Conservation (phyloP, 2,888 invertebrate genomes). For the Coecobrya sp. region DNA sequence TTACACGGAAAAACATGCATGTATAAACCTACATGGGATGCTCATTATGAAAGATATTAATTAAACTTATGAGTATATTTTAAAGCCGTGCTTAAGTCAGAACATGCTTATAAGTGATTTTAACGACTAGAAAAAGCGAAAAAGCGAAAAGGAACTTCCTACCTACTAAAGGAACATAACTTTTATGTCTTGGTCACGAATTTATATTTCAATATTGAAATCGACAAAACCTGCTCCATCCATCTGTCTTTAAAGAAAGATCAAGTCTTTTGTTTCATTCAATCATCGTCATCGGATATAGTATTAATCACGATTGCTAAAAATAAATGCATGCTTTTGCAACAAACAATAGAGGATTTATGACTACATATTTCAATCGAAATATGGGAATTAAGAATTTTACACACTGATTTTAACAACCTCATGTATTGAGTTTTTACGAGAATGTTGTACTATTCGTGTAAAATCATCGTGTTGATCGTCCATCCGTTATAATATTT, state of each 20-base stretch:
- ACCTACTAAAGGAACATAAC: constrained; percentile 7
- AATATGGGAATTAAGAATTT: constrained; percentile 8
- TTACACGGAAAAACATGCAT: background rate
- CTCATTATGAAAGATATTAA: constrained; percentile 64
- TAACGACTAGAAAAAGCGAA: background rate
- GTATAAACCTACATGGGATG: constrained; percentile 11
- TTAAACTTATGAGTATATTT: constrained; percentile 49
- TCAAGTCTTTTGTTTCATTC: constrained; percentile 46
- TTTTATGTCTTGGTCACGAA: constrained; percentile 65
- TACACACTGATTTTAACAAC: background rate
- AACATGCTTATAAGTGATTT: constrained; percentile 35
- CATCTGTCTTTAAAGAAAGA: background rate
- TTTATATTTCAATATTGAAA: constrained; percentile 25
- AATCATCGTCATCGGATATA: background rate
- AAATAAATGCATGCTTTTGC: background rate
- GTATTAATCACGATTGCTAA: background rate
- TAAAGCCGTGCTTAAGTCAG: background rate
- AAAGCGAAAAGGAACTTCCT: background rate
- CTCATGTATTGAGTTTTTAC: constrained; percentile 1
- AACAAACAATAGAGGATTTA: background rate
- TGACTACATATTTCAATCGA: no score
- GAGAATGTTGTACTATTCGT: no score
- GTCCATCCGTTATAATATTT: background rate
- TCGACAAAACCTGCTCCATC: background rate
- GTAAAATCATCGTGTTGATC: background rate